A percentile compares a stretch with the other conserved stretches of the same genome.
These are phyloP conservation scores for Bombus pyrosoma DNA, from an alignment of 1,140 invertebrate species.

Conservation along the genomic window DNA sequence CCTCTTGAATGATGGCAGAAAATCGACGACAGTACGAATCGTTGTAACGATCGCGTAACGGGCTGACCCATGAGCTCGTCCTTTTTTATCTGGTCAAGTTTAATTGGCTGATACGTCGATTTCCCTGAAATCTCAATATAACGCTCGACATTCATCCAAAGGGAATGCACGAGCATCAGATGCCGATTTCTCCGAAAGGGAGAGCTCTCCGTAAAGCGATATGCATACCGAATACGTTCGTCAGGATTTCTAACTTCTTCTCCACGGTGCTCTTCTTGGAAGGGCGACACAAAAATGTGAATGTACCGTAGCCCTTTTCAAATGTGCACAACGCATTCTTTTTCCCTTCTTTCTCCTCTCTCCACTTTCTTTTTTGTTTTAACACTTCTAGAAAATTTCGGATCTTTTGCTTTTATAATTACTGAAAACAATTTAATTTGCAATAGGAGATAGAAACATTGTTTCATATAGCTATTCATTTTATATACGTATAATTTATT, in stretches of 20 bases:
- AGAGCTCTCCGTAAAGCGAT: conserved; percentile 20
- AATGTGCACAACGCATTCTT: neutral
- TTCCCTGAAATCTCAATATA: conserved; percentile 55
- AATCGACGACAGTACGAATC: neutral
- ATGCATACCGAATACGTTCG: conserved; percentile 43
- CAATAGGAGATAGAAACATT: neutral
- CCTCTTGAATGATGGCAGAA: neutral
- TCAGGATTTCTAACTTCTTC: conserved; percentile 17
- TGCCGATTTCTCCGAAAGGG: conserved; percentile 55
- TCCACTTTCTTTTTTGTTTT: neutral
- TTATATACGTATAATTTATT: too few species aligned
- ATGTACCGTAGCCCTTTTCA: neutral
- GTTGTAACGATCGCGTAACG: neutral
- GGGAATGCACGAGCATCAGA: conserved; percentile 53
- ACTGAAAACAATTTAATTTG: neutral
- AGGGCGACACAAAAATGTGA: conserved; percentile 10
- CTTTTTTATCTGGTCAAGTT: neutral
- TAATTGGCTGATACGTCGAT: conserved; percentile 33
- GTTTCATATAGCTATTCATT: neutral
- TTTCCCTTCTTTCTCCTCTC: too few species aligned
- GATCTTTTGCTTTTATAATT: neutral
- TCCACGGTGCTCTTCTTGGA: conserved; percentile 20
- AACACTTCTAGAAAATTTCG: neutral
- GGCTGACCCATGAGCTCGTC: too few species aligned
- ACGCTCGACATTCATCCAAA: conserved; percentile 48